Evolutionary conservation across 1,140 invertebrate species (phyloP), one percentile per base, ranked within the genome.

Genomic region (Saxidomus purpurata): DNA sequence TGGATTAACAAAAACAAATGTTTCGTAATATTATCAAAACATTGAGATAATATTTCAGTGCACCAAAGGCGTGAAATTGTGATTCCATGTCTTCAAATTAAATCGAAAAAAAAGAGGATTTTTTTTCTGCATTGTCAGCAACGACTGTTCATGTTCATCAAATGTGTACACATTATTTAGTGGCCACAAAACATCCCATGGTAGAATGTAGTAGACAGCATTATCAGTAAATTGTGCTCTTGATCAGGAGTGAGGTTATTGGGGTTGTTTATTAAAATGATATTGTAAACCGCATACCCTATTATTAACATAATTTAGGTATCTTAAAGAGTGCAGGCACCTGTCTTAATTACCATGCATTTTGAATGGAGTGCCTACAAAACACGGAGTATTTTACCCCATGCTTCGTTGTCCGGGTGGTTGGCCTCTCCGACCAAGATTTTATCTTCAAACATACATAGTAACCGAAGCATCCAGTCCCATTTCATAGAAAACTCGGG

Each of bases 401-500:
- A 47, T 81, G 61, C 76, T 81, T 81, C 55, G 77, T 81, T 63
- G 86, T 71, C 86, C 86, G 76, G 86, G 77, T 79, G 76, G 86
- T 77, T 69, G 55, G 77, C 28, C 86, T 67, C 47, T 61, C 34
- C 38, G 52, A 38, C 76, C 40, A 47, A 88, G 86, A 88, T 88
- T 80, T 88, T 88, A 88, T 88, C 86, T 88, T 34, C 52, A 25
- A 61, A 81, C 77, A 80, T 88, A 88, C 86, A 88, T 81, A 88
- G 87, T 77, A 83, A 89, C 87, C 59, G 47, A 84, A 89, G 87
- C 87, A 89, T 89, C 80, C 55, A 71, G 87, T 31, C 77, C 84
- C 52, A 55, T 71, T 88, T 81, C 59, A 81, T 88, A 88, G 76
- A 88, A 88, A 88, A 80, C 74, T 71, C 59, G 63, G 86, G 40